A percentile compares a stretch with the other conserved stretches of the same genome.
These are phyloP conservation scores for Trichogramma evanescens DNA, from an alignment of 2,888 invertebrate genomes.

Conservation along the genomic window DNA sequence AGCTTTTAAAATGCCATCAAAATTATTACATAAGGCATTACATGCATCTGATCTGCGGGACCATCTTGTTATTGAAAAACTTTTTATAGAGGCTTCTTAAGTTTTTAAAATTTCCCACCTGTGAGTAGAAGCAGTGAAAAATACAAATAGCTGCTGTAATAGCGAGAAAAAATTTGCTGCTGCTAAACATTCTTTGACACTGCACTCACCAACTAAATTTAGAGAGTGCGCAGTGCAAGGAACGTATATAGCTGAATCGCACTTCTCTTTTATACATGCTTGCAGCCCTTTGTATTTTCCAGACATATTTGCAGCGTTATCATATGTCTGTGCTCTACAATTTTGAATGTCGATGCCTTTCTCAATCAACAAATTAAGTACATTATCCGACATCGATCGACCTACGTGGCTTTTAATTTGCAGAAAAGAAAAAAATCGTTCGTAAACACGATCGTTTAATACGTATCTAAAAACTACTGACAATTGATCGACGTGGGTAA, in stretches of 20 bases:
- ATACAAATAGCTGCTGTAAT: conserved; percentile 26
- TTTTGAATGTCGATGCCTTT: conserved; percentile 22
- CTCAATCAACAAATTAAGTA: conserved; percentile 11
- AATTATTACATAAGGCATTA: neutral
- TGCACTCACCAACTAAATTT: conserved; percentile 26
- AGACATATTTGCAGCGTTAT: conserved; percentile 27
- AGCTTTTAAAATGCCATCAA: neutral
- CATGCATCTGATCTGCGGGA: neutral
- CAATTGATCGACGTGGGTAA: conserved; percentile 12
- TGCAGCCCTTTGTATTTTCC: conserved; percentile 24
- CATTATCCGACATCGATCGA: neutral
- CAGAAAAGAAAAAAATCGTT: conserved; percentile 27
- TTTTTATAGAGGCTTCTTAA: conserved; percentile 2
- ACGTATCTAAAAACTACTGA: conserved; percentile 12
- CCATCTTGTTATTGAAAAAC: neutral
- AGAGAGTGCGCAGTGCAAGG: conserved; percentile 28
- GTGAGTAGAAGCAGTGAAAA: conserved; percentile 27
- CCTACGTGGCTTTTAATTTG: conserved; percentile 22
- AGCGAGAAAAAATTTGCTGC: conserved; percentile 24
- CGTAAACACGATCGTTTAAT: conserved; percentile 9
- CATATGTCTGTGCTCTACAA: conserved; percentile 24
- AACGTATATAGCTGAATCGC: conserved; percentile 23
- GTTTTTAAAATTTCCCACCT: conserved; percentile 11
- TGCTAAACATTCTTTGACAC: conserved; percentile 25
- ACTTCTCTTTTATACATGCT: conserved; percentile 23